A percentile compares a stretch with the other conserved stretches of the same genome.
These are phyloP conservation scores for Crambe crambe DNA, from an alignment of 37 sponge, comb jelly and placozoan genomes.

Conservation along the genomic window DNA sequence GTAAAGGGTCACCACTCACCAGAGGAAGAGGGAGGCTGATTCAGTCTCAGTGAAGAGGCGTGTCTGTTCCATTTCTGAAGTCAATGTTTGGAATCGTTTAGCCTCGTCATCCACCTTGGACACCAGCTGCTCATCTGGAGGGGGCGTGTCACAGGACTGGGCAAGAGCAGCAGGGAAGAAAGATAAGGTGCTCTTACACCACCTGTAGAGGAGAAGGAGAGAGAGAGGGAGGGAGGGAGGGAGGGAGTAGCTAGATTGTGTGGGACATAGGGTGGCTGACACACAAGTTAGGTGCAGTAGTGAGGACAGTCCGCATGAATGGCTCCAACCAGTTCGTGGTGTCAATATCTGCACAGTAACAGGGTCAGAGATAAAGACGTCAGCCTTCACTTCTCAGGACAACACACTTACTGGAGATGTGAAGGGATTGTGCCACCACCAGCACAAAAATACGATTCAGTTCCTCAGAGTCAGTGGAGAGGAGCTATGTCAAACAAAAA, in stretches of 20 bases:
- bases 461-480: conserved; percentile 80
- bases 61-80: conserved; percentile 44
- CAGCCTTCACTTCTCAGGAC: no score
- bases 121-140: conserved; percentile 23
- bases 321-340: conserved; percentile 71
- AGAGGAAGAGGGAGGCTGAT: conserved; percentile 54
- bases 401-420: conserved; percentile 61
- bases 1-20: conserved; percentile 32
- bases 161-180: conserved; percentile 54
- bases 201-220: conserved; percentile 27
- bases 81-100: conserved; percentile 1
- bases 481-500: conserved; percentile 44
- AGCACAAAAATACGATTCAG: conserved; percentile 75
- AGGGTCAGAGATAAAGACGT: not conserved
- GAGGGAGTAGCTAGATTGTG: not conserved
- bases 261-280: not conserved
- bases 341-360: conserved; percentile 34
- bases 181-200: conserved; percentile 45
- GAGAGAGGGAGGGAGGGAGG: not conserved
- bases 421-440: conserved; percentile 74
- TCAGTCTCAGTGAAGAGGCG: conserved; percentile 64
- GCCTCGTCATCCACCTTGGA: conserved; percentile 70
- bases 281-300: conserved; percentile 60
- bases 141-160: conserved; percentile 25
- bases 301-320: conserved; percentile 51